Conservation (phyloP, 2,888 invertebrate species). For the Emmelina monodactyla region DNA sequence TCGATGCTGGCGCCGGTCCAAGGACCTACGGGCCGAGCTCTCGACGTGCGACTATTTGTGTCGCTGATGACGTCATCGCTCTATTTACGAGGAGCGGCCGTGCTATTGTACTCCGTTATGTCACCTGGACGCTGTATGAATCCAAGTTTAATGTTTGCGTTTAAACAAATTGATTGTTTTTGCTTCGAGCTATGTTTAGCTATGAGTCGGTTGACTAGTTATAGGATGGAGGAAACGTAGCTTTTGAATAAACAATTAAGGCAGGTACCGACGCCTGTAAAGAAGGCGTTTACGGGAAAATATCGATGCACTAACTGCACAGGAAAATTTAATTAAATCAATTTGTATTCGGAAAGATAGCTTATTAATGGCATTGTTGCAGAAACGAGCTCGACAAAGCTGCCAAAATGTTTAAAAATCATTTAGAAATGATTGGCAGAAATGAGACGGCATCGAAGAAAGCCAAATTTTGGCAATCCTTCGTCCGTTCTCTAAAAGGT, state of each 20-base stretch:
- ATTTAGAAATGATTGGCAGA: constrained; percentile 93
- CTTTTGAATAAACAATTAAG: background rate
- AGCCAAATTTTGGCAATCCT: constrained; percentile 94
- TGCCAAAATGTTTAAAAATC: constrained; percentile 87
- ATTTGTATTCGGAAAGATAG: constrained; percentile 14
- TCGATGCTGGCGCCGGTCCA: constrained; percentile 44
- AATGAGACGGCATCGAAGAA: constrained; percentile 91
- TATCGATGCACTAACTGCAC: background rate
- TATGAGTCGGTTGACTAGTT: background rate
- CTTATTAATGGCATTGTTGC: constrained; percentile 26
- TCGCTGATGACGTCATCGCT: constrained; percentile 52
- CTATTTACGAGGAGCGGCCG: constrained; percentile 50
- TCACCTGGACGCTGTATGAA: constrained; percentile 35
- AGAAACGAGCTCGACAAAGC: constrained; percentile 82
- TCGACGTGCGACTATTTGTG: constrained; percentile 43
- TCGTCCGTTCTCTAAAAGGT: constrained; percentile 93
- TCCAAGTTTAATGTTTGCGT: constrained; percentile 30
- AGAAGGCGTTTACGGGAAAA: too few relatives aligned
- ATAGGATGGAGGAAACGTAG: background rate
- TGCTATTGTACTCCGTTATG: constrained; percentile 50
- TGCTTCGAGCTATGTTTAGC: constrained; percentile 2
- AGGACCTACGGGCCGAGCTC: constrained; percentile 41
- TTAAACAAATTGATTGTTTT: background rate
- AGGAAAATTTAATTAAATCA: constrained; percentile 3
- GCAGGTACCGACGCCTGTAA: too few relatives aligned